Percentiles rank a stretch among this genome's conserved stretches.
Evolutionary conservation across 2,797 vertebrate genomes (phyloP).

Genomic region (Hydrolagus colliei): DNA sequence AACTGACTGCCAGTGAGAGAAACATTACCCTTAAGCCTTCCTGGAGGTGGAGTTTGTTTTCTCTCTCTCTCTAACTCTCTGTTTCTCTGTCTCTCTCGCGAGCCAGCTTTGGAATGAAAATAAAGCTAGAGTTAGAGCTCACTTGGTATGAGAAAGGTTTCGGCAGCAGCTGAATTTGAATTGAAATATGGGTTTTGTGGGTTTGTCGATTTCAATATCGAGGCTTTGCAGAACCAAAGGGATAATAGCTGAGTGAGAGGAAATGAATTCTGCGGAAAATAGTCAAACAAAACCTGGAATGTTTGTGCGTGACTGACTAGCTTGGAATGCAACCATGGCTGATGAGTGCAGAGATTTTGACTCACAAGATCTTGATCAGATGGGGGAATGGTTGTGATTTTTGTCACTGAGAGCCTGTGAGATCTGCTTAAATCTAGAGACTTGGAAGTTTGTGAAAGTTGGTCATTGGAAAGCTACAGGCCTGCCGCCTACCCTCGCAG

Average conservation of each 20-base stretch:
- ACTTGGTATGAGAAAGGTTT: too few relatives aligned
- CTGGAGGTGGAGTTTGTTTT: background rate
- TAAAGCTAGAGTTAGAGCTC: background rate
- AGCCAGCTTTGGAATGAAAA: background rate
- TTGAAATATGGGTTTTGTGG: background rate
- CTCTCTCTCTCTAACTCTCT: too few relatives aligned
- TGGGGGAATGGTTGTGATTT: background rate
- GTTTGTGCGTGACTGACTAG: conserved; percentile 26
- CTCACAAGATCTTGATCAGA: background rate
- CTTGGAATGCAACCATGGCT: conserved; percentile 11
- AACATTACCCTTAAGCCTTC: background rate
- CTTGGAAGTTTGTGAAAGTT: background rate
- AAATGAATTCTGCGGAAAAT: background rate
- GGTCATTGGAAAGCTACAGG: background rate
- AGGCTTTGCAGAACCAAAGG: background rate
- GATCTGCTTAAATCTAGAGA: conserved; percentile 11
- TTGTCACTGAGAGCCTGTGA: background rate
- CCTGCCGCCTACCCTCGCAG: too few relatives aligned
- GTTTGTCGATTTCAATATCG: background rate
- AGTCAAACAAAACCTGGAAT: conserved; percentile 16
- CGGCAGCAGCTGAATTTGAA: background rate
- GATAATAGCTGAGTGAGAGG: background rate
- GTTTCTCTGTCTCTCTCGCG: background rate
- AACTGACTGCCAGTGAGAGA: background rate
- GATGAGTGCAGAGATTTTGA: conserved; percentile 16